Base-by-base conservation (phyloP, 2,888 invertebrate species). In the Celastrina argiolus region DNA sequence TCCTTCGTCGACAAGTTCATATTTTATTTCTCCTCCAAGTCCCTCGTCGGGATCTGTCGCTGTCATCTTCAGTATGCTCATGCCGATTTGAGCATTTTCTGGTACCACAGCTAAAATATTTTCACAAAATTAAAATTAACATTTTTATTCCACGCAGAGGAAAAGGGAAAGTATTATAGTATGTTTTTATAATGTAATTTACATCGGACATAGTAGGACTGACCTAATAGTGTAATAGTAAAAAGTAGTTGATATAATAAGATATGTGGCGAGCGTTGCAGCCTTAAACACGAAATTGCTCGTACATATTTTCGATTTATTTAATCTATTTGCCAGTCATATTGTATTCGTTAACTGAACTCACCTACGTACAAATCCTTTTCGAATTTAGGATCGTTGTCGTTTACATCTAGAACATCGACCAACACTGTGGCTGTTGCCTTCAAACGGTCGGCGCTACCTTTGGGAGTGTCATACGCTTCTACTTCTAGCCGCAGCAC, bases 21-120 rank as follows among this genome's bases (percentile, higher is more conserved):
- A 97, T 67, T 91, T 92, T n/a, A 95, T 91, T 72, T 93, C 92
- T 3, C 95, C 95, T 0, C 95, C 95, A 0, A 93, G 86, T 0
- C 95, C 95, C 80, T 95, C 95, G 75, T 97, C 97, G 0, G 94
- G 94, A 81, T 97, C 97, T 0, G 87, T 92, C 0, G 97, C 97
- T 3, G 93, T 92, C 1, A 96, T 87, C 66, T 94, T 94, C 1
- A 94, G 86, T 1, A 96, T 94, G 65, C 92, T 93, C 18, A 94
- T 93, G 56, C 94, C 94, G 0, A 93, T 80, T 0, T 92, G 91
- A 0, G 94, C 95, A 75, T 95, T 96, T 81, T 96, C 96, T 0
- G 96, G 94, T 36, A 96, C 94, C 0, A 96, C 95, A 5, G 95
- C 94, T 73, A 93, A 74, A 79, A 66, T 36, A 56, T 65, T 39